Base-by-base conservation (phyloP, 2,797 vertebrate genomes). In the Ptychobarbus kaznakovi region DNA sequence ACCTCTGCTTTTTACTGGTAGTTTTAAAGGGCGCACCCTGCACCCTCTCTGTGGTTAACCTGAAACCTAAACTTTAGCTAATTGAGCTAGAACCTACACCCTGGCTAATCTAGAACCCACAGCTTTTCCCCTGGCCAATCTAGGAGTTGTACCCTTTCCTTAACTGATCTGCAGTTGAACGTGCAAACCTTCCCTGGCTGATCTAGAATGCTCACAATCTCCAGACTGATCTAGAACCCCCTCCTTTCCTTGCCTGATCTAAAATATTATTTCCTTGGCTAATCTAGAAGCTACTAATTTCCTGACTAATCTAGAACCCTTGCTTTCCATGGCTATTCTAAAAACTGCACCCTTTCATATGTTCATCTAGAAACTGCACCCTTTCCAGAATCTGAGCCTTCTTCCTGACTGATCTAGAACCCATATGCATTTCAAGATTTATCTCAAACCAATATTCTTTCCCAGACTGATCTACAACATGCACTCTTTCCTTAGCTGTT, bases 101-200 rank as follows among this genome's bases (percentile, higher is more conserved):
- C 3, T 42, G 53, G 8, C 20, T 42, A 20, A 78, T n/a, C 51
- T 61, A 63, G 18, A 4, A 40, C 3, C n/a, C 16, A 69, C 25
- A 40, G 9, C 16, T 40, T 40, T 18, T 97, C 2, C 97, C 97
- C 93, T 94, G 97, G 84, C 96, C 99, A 35, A 93, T 98, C 87
- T 98, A 99, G 95, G 4, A 66, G 7, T 3, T 12, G 10, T 0
- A 28, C 4, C 40, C 40, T 32, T 79, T 28, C 28, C 4, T n/a
- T 44, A 40, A 16, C 8, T 28, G 15, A 65, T 28, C 15, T 44
- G 11, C n/a, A 13, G 61, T 20, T 10, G 25, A 74, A 18, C 25
- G 25, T 32, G 44, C 9, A n/a, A n/a, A 58, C 20, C 20, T 44
- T 72, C 6, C 40, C 11, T 22, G 9, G 5, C 18, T 56, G 0